Evolutionary conservation across 2,888 invertebrate species (phyloP).

Genomic region (Glyphotaelius pellucidus): DNA sequence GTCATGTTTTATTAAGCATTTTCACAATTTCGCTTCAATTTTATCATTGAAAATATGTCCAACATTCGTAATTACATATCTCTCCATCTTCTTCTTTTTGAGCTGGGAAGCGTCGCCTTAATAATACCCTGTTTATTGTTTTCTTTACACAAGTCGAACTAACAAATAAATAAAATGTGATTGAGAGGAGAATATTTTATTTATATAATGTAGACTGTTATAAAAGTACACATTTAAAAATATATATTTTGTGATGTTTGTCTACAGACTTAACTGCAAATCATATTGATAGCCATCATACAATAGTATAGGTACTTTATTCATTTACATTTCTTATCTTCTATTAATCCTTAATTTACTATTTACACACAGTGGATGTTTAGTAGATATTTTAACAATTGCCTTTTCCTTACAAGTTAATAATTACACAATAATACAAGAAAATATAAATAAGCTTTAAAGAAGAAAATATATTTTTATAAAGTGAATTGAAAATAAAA

Average conservation of each 20-base stretch:
- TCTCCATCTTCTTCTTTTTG: too few species aligned
- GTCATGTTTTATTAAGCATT: too few species aligned
- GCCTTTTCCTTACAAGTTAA: conserved; percentile 31
- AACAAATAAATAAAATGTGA: not conserved
- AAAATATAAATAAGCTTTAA: conserved; percentile 21
- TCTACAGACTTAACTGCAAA: conserved; percentile 45
- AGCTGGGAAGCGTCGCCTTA: too few species aligned
- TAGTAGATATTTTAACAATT: conserved; percentile 20
- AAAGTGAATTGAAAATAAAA: conserved; percentile 36
- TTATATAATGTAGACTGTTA: conserved; percentile 58
- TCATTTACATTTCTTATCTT: conserved; percentile 43
- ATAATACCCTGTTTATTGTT: too few species aligned
- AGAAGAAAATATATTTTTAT: not conserved
- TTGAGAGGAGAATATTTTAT: conserved; percentile 57
- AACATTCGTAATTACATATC: too few species aligned
- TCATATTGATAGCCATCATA: conserved; percentile 17
- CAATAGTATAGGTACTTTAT: conserved; percentile 54
- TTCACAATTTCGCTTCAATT: too few species aligned
- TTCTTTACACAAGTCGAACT: not conserved
- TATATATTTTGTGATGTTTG: conserved; percentile 44
- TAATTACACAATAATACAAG: conserved; percentile 41
- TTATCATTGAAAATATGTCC: too few species aligned
- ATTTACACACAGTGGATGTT: conserved; percentile 44
- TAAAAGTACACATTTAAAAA: conserved; percentile 57
- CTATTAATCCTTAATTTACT: conserved; percentile 46